phyloP scores from a whole-genome alignment of 2,888 invertebrate species.

The Polymixis lichenea region DNA sequence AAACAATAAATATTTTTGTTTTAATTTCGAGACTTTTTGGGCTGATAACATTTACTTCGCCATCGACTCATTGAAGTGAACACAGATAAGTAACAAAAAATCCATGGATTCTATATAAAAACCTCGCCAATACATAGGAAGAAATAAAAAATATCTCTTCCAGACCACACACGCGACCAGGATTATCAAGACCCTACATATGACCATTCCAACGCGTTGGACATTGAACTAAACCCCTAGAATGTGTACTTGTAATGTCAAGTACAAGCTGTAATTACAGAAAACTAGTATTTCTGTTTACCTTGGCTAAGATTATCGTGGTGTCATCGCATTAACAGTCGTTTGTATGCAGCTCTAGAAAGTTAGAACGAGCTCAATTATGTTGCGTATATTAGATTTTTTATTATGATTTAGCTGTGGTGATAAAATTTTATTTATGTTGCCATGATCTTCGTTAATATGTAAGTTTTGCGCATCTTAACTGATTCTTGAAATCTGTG shows the following conservation, averaged over 20 bases:
- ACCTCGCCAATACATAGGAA: slow-evolving; percentile 15
- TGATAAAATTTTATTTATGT: neutral
- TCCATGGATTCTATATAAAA: neutral
- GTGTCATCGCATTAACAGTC: slow-evolving; percentile 46
- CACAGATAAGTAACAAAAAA: neutral
- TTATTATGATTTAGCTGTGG: slow-evolving; percentile 10
- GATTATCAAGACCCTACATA: slow-evolving; percentile 29
- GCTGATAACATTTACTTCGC: neutral
- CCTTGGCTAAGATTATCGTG: slow-evolving; percentile 40
- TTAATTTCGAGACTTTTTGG: neutral
- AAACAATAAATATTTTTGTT: no score
- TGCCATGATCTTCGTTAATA: neutral
- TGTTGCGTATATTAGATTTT: slow-evolving; percentile 12
- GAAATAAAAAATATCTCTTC: neutral
- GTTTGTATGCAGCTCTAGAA: slow-evolving; percentile 46
- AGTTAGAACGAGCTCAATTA: slow-evolving; percentile 30
- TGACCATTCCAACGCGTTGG: slow-evolving; percentile 18
- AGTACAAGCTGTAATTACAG: slow-evolving; percentile 42
- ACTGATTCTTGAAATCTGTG: neutral
- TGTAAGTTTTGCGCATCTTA: neutral
- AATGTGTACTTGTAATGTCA: slow-evolving; percentile 31
- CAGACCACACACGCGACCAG: slow-evolving; percentile 49
- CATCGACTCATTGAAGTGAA: neutral
- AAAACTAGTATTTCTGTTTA: slow-evolving; percentile 55
- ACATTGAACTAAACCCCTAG: slow-evolving; percentile 41